A percentile compares a stretch with the other conserved stretches of the same genome.
Evolutionary conservation across 2,797 vertebrate genomes (phyloP).

Genomic region (Spinibarbus caldwelli): DNA sequence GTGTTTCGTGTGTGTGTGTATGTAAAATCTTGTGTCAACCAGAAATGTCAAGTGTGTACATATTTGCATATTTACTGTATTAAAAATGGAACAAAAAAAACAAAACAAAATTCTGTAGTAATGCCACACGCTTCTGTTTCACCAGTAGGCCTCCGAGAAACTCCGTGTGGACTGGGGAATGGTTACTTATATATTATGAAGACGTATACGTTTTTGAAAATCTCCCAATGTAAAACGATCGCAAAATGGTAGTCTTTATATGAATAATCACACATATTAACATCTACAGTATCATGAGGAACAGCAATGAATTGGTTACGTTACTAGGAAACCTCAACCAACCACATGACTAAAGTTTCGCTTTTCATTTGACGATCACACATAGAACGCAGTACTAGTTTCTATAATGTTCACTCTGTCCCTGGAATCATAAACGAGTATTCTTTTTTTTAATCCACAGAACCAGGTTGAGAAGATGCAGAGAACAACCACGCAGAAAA

Average conservation of each 20-base stretch:
- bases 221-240: neutral
- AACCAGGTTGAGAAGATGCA: neutral
- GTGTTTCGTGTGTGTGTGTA: too few species aligned
- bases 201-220: too few species aligned
- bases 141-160: too few species aligned
- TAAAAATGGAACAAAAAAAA: too few species aligned
- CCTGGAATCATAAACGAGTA: neutral
- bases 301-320: neutral
- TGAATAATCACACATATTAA: neutral
- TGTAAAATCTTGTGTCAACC: neutral
- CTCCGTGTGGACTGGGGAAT: neutral
- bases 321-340: neutral
- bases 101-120: too few species aligned
- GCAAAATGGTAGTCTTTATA: neutral
- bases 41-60: too few species aligned
- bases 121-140: too few species aligned
- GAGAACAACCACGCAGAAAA: neutral
- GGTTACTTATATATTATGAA: neutral
- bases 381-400: neutral
- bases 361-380: neutral
- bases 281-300: neutral
- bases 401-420: neutral
- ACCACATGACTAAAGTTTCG: neutral
- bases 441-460: neutral
- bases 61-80: too few species aligned